Percentiles rank a stretch among this genome's conserved stretches.
phyloP scores from a whole-genome alignment of 2,113 vertebrate species.

The Panurus biarmicus region DNA sequence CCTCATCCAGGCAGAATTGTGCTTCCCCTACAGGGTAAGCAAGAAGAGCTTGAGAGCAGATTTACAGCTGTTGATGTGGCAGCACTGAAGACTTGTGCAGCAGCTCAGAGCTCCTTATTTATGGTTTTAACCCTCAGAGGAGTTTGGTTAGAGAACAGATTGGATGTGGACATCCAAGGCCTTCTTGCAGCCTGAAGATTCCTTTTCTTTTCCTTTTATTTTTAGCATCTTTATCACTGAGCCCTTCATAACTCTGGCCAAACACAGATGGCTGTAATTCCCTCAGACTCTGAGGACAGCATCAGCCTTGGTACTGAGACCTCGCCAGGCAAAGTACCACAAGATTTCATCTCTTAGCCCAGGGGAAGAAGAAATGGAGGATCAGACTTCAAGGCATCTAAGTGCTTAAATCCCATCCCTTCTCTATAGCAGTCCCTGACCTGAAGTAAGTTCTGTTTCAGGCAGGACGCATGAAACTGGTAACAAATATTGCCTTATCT shows the following conservation, averaged over 20 bases:
- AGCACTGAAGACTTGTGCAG: background rate
- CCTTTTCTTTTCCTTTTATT: slow-evolving; percentile 12
- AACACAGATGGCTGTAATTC: slow-evolving; percentile 38
- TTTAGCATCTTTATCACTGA: background rate
- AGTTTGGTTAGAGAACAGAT: background rate
- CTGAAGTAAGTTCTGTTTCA: background rate
- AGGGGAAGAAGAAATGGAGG: background rate
- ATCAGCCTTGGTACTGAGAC: background rate
- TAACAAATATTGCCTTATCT: background rate
- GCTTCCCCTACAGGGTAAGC: slow-evolving; percentile 47
- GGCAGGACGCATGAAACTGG: background rate
- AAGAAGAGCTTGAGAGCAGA: background rate
- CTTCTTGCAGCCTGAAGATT: background rate
- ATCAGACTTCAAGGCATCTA: background rate
- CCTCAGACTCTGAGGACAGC: background rate
- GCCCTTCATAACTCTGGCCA: background rate
- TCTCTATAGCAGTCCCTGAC: background rate
- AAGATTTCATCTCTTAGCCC: background rate
- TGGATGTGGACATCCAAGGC: background rate
- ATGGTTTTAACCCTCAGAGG: background rate
- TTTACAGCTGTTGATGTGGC: slow-evolving; percentile 46
- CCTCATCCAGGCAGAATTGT: slow-evolving; percentile 28
- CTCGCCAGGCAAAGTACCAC: background rate
- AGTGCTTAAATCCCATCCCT: background rate
- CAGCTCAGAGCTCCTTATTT: slow-evolving; percentile 14